phyloP scores from a whole-genome alignment of 2,888 invertebrate species.

The Phyllotreta striolata region DNA sequence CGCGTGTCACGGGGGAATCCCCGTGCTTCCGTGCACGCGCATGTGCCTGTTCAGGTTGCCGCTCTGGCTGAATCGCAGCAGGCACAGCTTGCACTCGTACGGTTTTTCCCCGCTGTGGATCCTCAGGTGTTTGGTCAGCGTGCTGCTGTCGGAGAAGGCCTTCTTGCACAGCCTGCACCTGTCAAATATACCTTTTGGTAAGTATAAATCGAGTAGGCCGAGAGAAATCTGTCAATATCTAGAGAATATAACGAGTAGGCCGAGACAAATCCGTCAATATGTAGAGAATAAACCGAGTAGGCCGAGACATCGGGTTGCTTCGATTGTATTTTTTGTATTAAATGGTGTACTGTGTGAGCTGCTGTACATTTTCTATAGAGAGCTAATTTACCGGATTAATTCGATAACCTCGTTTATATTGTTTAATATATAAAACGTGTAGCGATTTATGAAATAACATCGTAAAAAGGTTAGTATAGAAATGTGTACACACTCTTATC shows the following conservation, averaged over 20 bases:
- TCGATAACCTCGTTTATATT: too few relatives aligned
- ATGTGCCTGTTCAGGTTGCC: slow-evolving; percentile 99
- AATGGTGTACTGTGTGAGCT: too few relatives aligned
- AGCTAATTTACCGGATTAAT: too few relatives aligned
- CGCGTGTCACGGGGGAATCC: slow-evolving; percentile 52
- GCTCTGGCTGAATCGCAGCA: slow-evolving; percentile 95
- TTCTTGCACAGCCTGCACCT: slow-evolving; percentile 94
- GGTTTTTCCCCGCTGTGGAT: slow-evolving; percentile 86
- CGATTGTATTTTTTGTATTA: too few relatives aligned
- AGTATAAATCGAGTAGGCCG: not conserved
- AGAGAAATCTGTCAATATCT: not conserved
- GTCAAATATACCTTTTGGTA: slow-evolving; percentile 14
- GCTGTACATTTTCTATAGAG: too few relatives aligned
- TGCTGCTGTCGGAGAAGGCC: slow-evolving; percentile 98
- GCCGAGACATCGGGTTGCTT: not conserved
- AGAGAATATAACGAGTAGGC: not conserved
- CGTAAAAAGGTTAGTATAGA: not conserved
- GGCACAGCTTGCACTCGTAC: slow-evolving; percentile 96
- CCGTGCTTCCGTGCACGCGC: slow-evolving; percentile 83
- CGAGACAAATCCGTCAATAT: not conserved
- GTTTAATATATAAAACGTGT: not conserved
- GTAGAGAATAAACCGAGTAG: not conserved
- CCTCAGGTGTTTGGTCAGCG: slow-evolving; percentile 94
- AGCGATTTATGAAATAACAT: not conserved
- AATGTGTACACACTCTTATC: not conserved